These are phyloP conservation scores for Alviniconcha strummeri DNA, from an alignment of 2,888 invertebrate species.

Conservation along the genomic window DNA sequence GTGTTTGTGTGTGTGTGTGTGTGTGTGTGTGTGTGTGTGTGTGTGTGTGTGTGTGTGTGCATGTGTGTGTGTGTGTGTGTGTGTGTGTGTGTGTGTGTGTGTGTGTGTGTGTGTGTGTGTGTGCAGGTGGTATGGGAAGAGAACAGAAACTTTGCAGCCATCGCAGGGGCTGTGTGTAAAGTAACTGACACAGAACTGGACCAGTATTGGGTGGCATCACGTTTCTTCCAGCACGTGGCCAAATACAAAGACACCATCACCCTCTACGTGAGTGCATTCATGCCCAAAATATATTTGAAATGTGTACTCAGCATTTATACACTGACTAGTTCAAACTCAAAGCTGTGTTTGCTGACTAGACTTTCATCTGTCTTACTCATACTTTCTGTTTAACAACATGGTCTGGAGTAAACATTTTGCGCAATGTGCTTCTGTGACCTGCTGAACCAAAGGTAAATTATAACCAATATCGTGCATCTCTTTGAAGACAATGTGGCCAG, in stretches of 20 bases:
- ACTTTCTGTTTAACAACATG: too few relatives aligned
- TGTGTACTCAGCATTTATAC: too few relatives aligned
- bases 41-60: neutral
- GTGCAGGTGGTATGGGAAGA: constrained; percentile 21
- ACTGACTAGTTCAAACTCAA: too few relatives aligned
- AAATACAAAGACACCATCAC: constrained; percentile 77
- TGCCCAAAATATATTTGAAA: too few relatives aligned
- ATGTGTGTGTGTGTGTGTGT: neutral
- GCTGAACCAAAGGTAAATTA: too few relatives aligned
- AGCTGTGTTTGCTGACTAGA: too few relatives aligned
- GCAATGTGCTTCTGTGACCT: too few relatives aligned
- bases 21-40: neutral
- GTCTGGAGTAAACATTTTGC: too few relatives aligned
- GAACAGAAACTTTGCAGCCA: constrained; percentile 74
- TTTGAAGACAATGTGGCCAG: too few relatives aligned
- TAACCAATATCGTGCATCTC: too few relatives aligned
- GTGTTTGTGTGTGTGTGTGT: neutral
- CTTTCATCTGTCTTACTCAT: too few relatives aligned
- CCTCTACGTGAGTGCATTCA: constrained; percentile 36
- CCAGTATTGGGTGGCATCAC: constrained; percentile 88
- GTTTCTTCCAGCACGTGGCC: constrained; percentile 82
- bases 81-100: constrained; percentile 10
- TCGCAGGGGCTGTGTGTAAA: constrained; percentile 82
- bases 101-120: constrained; percentile 5
- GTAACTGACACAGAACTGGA: constrained; percentile 85